Evolutionary conservation across 2,888 invertebrate species (phyloP).

Genomic region (Nebria salina): DNA sequence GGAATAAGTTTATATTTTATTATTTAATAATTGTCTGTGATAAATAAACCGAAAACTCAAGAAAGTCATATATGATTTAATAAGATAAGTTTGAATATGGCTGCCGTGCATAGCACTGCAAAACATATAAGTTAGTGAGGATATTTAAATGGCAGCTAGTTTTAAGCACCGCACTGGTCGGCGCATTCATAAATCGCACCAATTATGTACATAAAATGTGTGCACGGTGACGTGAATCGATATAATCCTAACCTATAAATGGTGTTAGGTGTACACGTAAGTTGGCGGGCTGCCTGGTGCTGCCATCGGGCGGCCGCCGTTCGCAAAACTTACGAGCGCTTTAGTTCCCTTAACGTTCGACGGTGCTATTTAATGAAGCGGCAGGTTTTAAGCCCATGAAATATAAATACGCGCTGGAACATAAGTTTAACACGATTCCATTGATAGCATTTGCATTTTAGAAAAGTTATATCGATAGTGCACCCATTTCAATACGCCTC

Average conservation of each 20-base stretch:
- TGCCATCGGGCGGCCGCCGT: constrained; percentile 7
- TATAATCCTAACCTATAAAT: constrained; percentile 45
- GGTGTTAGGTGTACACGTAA: constrained; percentile 11
- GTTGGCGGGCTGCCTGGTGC: background rate
- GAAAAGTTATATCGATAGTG: background rate
- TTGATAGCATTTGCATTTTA: constrained; percentile 28
- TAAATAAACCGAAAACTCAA: too few species aligned
- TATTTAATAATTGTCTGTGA: too few species aligned
- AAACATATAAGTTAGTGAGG: background rate
- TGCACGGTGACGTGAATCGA: constrained; percentile 39
- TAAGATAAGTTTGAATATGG: too few species aligned
- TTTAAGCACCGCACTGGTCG: constrained; percentile 32
- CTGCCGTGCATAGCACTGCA: too few species aligned
- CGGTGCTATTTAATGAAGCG: constrained; percentile 38
- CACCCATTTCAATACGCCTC: background rate
- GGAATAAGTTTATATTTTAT: too few species aligned
- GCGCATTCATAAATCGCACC: constrained; percentile 38
- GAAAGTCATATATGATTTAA: too few species aligned
- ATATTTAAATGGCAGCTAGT: constrained; percentile 40
- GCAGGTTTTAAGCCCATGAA: constrained; percentile 39
- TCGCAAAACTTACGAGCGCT: background rate
- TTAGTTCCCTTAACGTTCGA: constrained; percentile 17
- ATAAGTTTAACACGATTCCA: constrained; percentile 33
- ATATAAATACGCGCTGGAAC: constrained; percentile 34
- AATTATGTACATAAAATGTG: constrained; percentile 44